Evolutionary conservation across 2,113 vertebrate genomes (phyloP), one percentile per base, ranked within the genome.

Genomic region (Salvelinus namaycush): DNA sequence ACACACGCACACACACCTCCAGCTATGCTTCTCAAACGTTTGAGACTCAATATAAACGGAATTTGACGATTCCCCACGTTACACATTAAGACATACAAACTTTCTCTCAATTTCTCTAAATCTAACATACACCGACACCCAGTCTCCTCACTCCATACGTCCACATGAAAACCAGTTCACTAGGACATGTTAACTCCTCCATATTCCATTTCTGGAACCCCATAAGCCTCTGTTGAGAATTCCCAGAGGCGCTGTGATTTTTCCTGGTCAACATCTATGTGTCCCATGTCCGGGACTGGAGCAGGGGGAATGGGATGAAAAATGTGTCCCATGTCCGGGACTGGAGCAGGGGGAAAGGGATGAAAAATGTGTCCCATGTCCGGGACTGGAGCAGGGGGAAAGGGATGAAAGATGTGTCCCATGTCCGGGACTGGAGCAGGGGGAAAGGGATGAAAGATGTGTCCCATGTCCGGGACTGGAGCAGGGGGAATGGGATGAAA

Each of bases 161-260:
- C 68, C 20, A 77, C 26, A 66, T 84, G 82, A 86, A 87, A 79
- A 72, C 7, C 6, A 72, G 73, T 62, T 78, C 79, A 73, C 48
- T 9, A 16, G 86, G 5, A 84, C 76, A 31, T 31, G 31, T 31
- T 27, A 64, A 81, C 86, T 85, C 79, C 81, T 78, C 59, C 22
- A 74, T 39, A 79, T 75, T 60, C 72, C n/a, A 62, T 72, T 74
- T 54, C 48, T 71, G 11, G 29, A 22, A 39, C 3, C 31, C 34
- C 29, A n/a, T 6, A 5, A 8, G 13, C 31, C 29, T 44, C 59
- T 48, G 31, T n/a, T 44, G 27, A 82, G 70, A 57, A 67, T 68
- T 80, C 75, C 31, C 67, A 54, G 14, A 27, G 34, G 22, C 16
- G 26, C 49, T 49, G 65, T 44, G 57, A 81, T 68, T 75, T 73